These are phyloP conservation scores for Erebia aethiops DNA, from an alignment of 2,888 invertebrate genomes.

Conservation along the genomic window DNA sequence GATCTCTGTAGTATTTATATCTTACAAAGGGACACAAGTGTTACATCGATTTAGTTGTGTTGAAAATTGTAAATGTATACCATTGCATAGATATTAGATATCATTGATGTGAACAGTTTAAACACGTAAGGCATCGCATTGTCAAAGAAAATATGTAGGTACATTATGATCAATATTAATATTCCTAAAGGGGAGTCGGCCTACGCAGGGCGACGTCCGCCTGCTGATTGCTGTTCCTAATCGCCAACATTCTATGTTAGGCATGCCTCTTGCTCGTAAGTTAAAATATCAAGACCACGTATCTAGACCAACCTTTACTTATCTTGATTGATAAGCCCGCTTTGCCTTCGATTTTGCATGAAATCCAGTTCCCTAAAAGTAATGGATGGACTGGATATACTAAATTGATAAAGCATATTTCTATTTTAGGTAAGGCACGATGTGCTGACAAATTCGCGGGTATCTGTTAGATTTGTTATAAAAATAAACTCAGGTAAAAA, in stretches of 20 bases:
- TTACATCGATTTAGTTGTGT: too few species aligned
- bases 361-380: too few species aligned
- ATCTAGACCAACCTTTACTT: neutral
- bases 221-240: conserved; percentile 23
- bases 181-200: conserved; percentile 10
- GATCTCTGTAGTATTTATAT: too few species aligned
- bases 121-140: neutral
- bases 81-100: too few species aligned
- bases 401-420: neutral
- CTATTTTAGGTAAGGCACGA: neutral
- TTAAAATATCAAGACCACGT: neutral
- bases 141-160: neutral
- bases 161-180: neutral
- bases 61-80: too few species aligned
- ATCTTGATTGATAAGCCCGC: neutral
- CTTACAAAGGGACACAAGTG: too few species aligned
- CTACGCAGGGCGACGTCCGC: conserved; percentile 30
- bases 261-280: conserved; percentile 2
- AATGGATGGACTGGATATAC: neutral
- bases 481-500: conserved; percentile 76
- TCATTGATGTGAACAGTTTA: too few species aligned
- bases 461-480: conserved; percentile 50
- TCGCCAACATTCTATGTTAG: conserved; percentile 24
- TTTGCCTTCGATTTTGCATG: neutral
- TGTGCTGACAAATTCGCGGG: neutral